Percentiles rank a stretch among this genome's conserved stretches.
Evolutionary conservation across 2,113 vertebrate genomes (phyloP).

Genomic region (Isichthys henryi): DNA sequence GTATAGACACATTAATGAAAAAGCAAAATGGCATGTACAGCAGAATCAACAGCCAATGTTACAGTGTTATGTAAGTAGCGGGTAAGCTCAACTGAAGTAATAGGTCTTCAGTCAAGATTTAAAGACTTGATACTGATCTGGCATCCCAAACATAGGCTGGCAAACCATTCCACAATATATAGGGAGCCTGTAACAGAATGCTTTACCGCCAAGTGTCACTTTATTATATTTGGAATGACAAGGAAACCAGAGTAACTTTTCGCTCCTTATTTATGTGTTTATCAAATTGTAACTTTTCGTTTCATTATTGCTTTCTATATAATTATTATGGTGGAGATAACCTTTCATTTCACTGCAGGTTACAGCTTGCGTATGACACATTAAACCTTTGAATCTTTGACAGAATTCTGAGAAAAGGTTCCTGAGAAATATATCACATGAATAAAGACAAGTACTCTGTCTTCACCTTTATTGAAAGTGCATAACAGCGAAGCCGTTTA

Average conservation of each 20-base stretch:
- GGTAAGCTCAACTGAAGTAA: not conserved
- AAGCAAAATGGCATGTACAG: not conserved
- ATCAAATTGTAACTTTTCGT: not conserved
- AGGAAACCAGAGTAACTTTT: not conserved
- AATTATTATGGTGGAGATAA: not conserved
- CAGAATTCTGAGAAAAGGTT: not conserved
- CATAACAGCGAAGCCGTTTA: not conserved
- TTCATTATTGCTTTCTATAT: not conserved
- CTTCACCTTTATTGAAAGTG: not conserved
- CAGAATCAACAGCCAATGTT: not conserved
- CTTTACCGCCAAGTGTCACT: no score
- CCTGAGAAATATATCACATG: not conserved
- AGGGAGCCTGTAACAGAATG: no score
- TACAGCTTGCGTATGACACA: not conserved
- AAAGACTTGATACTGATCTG: no score
- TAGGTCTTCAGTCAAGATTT: not conserved
- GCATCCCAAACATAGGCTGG: no score
- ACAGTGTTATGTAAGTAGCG: not conserved
- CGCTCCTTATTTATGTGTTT: not conserved
- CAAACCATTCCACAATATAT: no score
- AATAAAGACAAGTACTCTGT: not conserved
- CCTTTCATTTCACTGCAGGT: not conserved
- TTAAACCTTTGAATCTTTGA: not conserved
- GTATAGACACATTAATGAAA: not conserved
- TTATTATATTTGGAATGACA: no score